Base-by-base conservation (phyloP, 2,113 vertebrate species). In the Alces alces region DNA sequence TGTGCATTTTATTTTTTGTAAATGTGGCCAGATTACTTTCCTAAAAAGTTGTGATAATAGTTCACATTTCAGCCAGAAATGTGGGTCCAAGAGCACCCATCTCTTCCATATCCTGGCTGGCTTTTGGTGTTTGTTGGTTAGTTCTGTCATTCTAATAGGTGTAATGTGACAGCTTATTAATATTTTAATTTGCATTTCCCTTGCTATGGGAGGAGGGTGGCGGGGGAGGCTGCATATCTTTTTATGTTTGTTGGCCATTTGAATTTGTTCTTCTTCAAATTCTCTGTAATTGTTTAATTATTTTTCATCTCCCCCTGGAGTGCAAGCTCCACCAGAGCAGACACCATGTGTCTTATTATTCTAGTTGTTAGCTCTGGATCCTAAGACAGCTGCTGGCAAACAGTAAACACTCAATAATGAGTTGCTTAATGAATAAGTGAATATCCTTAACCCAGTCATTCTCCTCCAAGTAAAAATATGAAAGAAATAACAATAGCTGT, bases 341-440 rank as follows among this genome's bases (percentile, higher is more conserved):
- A 16, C 17, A 33, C 21, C 93, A 43, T n/a, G 2, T 39, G 15
- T 52, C 86, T 86, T 93, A 25, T 27, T 80, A 58, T 36, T 36
- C 9, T 60, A 17, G 16, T 28, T 9, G 14, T 79, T 80, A 86
- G 64, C 89, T 93, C 92, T 73, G 57, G 16, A 39, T 87, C 57
- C 94, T 88, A 47, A 80, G 79, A 88, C 15, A 66, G 66, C 73
- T 89, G 70, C 36, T 66, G 73, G 61, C 47, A 80, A 83, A 84
- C 3, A 60, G 70, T 25, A 95, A 95, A 54, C 21, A 25, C 15
- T 55, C 50, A 66, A 6, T 85, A 39, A 45, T 87, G 79, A 76
- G 60, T 17, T 30, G 1, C 6, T 66, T 50, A 61, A 58, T 52
- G 50, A 93, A 64, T 61, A 52, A 47, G 5, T 66, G 76, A 54